These are phyloP conservation scores for Pholis gunnellus DNA, from an alignment of 2,113 vertebrate genomes.

Conservation along the genomic window DNA sequence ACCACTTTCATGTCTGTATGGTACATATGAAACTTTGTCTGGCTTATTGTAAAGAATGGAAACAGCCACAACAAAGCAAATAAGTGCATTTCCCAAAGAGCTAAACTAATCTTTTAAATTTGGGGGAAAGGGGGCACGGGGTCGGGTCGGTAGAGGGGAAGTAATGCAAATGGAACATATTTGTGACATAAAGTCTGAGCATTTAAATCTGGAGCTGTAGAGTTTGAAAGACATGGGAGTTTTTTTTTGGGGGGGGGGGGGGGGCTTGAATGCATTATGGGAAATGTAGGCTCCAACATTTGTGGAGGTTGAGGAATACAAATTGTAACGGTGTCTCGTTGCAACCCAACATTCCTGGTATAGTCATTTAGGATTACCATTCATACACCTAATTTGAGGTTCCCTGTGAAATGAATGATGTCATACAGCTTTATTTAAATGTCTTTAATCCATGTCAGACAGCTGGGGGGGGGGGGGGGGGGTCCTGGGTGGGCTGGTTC, in stretches of 20 bases:
- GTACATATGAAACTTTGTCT: background rate
- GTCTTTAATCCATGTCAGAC: background rate
- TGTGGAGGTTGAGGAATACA: background rate
- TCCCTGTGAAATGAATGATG: background rate
- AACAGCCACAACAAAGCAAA: background rate
- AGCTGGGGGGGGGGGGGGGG: no score
- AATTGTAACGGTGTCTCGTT: background rate
- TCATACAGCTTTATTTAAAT: slow-evolving; percentile 1
- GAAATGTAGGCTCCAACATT: background rate
- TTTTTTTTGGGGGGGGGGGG: no score
- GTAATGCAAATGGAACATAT: no score
- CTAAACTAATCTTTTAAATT: background rate
- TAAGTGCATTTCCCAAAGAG: background rate
- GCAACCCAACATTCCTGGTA: background rate
- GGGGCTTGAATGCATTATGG: background rate
- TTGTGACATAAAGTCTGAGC: background rate
- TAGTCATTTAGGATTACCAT: background rate
- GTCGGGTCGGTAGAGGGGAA: background rate
- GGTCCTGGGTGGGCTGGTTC: background rate
- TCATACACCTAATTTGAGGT: background rate
- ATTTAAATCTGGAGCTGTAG: background rate
- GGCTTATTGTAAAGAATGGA: background rate
- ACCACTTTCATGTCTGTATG: background rate
- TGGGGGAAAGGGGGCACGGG: background rate
- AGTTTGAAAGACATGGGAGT: background rate